phyloP scores from a whole-genome alignment of 2,113 vertebrate species.

The Megaleporinus macrocephalus region DNA sequence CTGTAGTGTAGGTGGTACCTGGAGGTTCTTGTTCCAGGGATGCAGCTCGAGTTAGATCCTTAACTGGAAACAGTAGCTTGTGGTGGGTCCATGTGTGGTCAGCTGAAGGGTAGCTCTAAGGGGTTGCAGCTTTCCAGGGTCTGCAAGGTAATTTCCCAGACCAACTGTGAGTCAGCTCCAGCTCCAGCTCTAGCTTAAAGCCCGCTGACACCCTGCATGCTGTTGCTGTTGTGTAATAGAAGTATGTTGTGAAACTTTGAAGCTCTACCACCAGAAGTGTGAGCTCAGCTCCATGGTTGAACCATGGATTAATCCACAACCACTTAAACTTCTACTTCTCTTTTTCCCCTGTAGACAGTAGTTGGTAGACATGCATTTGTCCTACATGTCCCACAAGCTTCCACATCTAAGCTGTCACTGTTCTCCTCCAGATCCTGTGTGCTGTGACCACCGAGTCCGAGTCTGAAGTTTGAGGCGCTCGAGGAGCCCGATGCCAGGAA shows the following conservation, averaged over 20 bases:
- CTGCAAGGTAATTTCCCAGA: constrained; percentile 41
- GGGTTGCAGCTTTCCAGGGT: neutral
- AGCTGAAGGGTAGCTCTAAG: no score
- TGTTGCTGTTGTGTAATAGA: constrained; percentile 69
- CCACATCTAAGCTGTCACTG: neutral
- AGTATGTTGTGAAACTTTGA: constrained; percentile 65
- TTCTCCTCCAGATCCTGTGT: constrained; percentile 29
- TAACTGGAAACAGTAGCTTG: no score
- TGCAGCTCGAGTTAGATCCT: no score
- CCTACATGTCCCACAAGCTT: no score
- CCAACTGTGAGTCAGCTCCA: neutral
- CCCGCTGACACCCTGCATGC: constrained; percentile 55
- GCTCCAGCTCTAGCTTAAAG: constrained; percentile 17
- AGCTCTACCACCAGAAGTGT: constrained; percentile 10
- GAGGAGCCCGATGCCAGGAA: constrained; percentile 68
- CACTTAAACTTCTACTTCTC: no score
- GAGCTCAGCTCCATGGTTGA: no score
- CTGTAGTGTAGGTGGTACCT: no score
- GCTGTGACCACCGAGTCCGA: constrained; percentile 24
- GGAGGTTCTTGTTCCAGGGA: no score
- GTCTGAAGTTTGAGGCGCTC: neutral
- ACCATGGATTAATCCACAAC: no score
- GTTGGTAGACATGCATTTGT: no score
- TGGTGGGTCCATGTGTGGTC: no score
- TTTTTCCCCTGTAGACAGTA: no score